Evolutionary conservation across 1,140 invertebrate species (phyloP).

Genomic region (Papilio aristodemus): DNA sequence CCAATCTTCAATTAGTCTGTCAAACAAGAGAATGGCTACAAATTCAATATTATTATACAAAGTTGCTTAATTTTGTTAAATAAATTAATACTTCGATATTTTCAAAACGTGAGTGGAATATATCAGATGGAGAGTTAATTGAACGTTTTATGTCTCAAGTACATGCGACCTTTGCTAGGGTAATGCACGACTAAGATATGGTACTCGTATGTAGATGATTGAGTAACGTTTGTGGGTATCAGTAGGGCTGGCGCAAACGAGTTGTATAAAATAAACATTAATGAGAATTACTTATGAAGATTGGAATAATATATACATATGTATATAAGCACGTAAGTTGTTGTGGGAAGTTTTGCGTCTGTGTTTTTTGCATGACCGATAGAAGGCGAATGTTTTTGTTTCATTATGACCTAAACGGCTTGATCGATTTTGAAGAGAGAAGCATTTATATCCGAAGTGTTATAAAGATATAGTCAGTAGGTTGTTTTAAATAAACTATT

Average conservation of each 20-base stretch:
- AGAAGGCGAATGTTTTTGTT: too few species aligned
- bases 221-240: neutral
- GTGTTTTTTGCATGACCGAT: too few species aligned
- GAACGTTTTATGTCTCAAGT: conserved; percentile 16
- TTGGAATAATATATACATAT: neutral
- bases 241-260: neutral
- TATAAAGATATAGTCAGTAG: too few species aligned
- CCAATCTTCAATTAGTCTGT: conserved; percentile 32
- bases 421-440: too few species aligned
- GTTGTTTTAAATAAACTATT: too few species aligned
- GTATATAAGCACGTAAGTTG: neutral
- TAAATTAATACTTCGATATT: conserved; percentile 12
- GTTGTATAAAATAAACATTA: conserved; percentile 6
- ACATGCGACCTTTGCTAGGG: neutral
- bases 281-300: neutral
- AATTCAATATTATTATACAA: conserved; percentile 23
- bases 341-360: too few species aligned
- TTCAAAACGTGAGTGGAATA: conserved; percentile 21
- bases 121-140: conserved; percentile 16
- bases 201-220: conserved; percentile 6
- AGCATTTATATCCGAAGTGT: too few species aligned
- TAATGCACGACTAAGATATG: neutral
- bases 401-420: too few species aligned
- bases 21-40: conserved; percentile 25
- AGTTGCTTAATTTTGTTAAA: conserved; percentile 17